Evolutionary conservation across 2,888 invertebrate species (phyloP).

Genomic region (Lumbricus terrestris): DNA sequence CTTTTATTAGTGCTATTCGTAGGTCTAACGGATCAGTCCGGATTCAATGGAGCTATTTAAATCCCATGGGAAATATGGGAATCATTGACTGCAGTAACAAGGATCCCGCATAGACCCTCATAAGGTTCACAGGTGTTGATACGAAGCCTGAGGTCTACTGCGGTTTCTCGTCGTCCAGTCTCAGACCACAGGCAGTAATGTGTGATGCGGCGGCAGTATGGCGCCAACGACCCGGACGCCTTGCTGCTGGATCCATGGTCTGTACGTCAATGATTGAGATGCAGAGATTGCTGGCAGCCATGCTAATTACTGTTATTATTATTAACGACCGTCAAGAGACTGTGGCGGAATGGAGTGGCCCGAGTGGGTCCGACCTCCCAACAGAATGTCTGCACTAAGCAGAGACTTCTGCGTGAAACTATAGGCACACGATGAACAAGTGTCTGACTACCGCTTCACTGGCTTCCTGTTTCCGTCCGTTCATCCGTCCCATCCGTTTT

Average conservation of each 20-base stretch:
- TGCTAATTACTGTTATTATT: too few relatives aligned
- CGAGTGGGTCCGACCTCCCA: not conserved
- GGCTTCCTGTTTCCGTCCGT: not conserved
- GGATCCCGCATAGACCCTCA: not conserved
- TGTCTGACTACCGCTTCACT: not conserved
- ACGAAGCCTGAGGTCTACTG: not conserved
- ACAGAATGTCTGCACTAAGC: not conserved
- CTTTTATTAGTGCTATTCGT: too few relatives aligned
- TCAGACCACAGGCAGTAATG: not conserved
- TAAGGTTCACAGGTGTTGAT: not conserved
- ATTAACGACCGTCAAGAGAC: not conserved
- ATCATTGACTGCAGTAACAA: not conserved
- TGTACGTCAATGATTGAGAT: not conserved
- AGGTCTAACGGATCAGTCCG: too few relatives aligned
- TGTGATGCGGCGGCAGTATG: too few relatives aligned
- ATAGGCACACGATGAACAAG: not conserved
- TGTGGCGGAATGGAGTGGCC: not conserved
- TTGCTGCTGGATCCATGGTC: not conserved
- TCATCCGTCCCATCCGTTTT: too few relatives aligned
- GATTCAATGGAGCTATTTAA: too few relatives aligned
- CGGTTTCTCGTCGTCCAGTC: not conserved
- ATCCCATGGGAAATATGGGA: not conserved
- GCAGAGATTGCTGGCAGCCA: not conserved
- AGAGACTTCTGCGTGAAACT: not conserved
- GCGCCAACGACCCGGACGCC: too few relatives aligned